Base-by-base conservation (phyloP, 2,888 invertebrate genomes). In the Rhagonycha lutea region DNA sequence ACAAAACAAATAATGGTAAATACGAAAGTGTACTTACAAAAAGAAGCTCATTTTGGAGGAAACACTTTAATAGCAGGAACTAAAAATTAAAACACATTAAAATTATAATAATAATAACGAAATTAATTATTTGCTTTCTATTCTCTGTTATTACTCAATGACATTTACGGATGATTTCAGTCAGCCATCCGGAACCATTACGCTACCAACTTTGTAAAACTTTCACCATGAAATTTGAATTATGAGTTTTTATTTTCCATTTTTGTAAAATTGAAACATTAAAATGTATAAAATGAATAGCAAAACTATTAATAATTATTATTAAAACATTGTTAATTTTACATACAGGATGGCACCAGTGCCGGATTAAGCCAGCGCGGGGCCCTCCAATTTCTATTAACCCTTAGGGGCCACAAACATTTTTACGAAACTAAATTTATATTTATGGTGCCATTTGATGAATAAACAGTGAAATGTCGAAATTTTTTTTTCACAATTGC, bases 41-140 rank as follows among this genome's bases (percentile, higher is more conserved):
- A 92, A 88, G 88, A 92, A 92, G 88, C 92, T 92, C 91, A 91
- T 91, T 84, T 87, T 90, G 76, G 75, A 78, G 77, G 69, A 23
- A 28, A 61, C 29, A 70, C 77, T 75, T 70, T 24, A 75, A 70
- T 61, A 63, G 61, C 62, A 69, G 28, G 61, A 69, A 68, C 73
- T 71, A 75, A 47, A 61, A 61, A 61, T 26, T 61, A 14, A 76
- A 68, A 74, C 61, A 72, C 70, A 77, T 71, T 72, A 68, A 73
- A 75, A 70, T 29, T 47, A 47, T 47, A 47, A 47, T 47, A 47
- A 47, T 47, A 47, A 47, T 47, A 47, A 63, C 60, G 67, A 65
- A 65, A 65, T 47, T 47, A 24, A 14, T 69, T 69, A 69, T 77
- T 67, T 61, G 72, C 73, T 78, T 75, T 74, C 72, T 75, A 78